Evolutionary conservation across 2,888 invertebrate species (phyloP).

Genomic region (Auanema sp.): DNA sequence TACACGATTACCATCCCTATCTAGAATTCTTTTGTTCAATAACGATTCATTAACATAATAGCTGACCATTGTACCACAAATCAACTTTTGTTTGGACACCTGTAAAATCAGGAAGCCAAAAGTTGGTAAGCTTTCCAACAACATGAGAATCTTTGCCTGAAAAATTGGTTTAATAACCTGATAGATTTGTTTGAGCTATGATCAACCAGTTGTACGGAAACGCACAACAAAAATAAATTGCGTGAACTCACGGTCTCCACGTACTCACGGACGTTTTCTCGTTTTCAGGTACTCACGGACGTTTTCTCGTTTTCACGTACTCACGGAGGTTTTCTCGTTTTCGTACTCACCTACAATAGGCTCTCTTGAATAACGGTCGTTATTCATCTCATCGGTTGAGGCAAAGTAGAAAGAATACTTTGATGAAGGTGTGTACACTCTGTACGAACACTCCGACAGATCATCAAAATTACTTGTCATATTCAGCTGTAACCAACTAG

Average conservation of each 20-base stretch:
- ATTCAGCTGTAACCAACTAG: slow-evolving; percentile 23
- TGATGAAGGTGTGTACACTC: slow-evolving; percentile 34
- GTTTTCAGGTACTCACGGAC: too few relatives aligned
- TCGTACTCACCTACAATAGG: slow-evolving; percentile 40
- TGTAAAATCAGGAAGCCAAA: slow-evolving; percentile 33
- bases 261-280: too few relatives aligned
- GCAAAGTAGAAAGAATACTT: slow-evolving; percentile 43
- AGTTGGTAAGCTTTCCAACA: slow-evolving; percentile 41
- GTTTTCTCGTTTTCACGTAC: too few relatives aligned
- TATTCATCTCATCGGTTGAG: slow-evolving; percentile 29
- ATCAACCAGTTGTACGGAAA: too few relatives aligned
- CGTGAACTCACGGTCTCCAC: too few relatives aligned
- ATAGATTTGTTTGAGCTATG: too few relatives aligned
- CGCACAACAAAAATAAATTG: too few relatives aligned
- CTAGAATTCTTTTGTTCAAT: neutral
- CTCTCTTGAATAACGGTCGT: slow-evolving; percentile 35
- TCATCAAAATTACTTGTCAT: slow-evolving; percentile 22
- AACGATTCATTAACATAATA: neutral
- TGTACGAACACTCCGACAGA: slow-evolving; percentile 43
- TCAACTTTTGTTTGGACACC: slow-evolving; percentile 30
- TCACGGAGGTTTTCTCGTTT: too few relatives aligned
- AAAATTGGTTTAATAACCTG: too few relatives aligned
- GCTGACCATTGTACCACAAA: slow-evolving; percentile 33
- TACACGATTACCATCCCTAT: slow-evolving; percentile 21
- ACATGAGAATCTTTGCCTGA: slow-evolving; percentile 35